Percentiles rank a stretch among this genome's conserved stretches.
Evolutionary conservation across 2,797 vertebrate genomes (phyloP).

Genomic region (Hafferia zeledoni): DNA sequence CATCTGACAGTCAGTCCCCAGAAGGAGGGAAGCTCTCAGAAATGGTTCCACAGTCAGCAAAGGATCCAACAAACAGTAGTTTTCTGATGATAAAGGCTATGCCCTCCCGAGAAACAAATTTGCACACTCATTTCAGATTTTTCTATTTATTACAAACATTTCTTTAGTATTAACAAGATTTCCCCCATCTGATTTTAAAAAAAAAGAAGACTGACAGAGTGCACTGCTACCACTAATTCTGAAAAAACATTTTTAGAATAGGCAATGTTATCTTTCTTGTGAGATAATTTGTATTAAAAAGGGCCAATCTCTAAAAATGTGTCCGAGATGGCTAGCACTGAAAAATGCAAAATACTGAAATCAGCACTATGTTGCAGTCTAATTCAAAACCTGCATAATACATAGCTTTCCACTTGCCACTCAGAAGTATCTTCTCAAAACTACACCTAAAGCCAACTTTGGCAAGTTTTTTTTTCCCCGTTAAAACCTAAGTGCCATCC

Average conservation of each 20-base stretch:
- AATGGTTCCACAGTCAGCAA: background rate
- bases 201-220: background rate
- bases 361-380: background rate
- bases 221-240: background rate
- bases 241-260: background rate
- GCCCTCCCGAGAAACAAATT: background rate
- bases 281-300: background rate
- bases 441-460: background rate
- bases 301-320: background rate
- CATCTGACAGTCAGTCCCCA: background rate
- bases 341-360: background rate
- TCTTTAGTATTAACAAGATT: background rate
- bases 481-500: background rate
- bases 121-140: background rate
- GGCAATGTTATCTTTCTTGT: background rate
- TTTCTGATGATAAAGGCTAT: background rate
- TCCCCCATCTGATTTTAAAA: background rate
- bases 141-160: background rate
- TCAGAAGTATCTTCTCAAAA: background rate
- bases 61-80: background rate
- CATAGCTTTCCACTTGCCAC: background rate
- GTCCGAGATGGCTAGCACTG: background rate
- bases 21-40: background rate
- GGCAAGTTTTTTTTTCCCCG: background rate
- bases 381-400: background rate